Evolutionary conservation across 2,113 vertebrate genomes (phyloP).

Genomic region (Lamprologus callipterus): DNA sequence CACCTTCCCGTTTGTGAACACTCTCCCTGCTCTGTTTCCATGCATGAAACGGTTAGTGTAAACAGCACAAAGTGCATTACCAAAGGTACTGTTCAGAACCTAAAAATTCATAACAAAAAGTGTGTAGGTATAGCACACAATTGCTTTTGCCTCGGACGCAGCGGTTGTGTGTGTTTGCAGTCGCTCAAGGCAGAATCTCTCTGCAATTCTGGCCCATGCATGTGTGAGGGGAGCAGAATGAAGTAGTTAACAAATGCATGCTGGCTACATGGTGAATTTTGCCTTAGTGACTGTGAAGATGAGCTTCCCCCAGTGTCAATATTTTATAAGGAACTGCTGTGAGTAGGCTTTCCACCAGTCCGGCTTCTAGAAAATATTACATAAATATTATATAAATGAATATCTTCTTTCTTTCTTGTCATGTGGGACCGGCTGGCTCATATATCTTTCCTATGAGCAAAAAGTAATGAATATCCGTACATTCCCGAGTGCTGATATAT

Average conservation of each 20-base stretch:
- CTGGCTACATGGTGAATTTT: background rate
- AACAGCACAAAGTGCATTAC: background rate
- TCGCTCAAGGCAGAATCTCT: background rate
- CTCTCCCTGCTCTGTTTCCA: background rate
- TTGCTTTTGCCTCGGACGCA: background rate
- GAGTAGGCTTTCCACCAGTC: background rate
- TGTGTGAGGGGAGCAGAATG: background rate
- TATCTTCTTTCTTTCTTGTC: background rate
- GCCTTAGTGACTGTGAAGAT: background rate
- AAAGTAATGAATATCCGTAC: background rate
- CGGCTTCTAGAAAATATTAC: background rate
- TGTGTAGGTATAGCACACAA: background rate
- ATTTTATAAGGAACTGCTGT: conserved; percentile 41
- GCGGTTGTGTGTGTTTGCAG: background rate
- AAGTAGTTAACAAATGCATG: background rate
- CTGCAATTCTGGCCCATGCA: background rate
- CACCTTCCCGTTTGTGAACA: background rate
- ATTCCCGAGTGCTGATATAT: background rate
- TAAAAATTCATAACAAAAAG: background rate
- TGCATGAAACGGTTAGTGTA: background rate
- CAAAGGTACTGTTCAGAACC: background rate
- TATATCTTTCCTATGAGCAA: background rate
- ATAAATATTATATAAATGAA: conserved; percentile 5
- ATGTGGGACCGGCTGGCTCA: background rate
- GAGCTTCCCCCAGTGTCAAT: conserved; percentile 38